Conservation (phyloP, 92 coral and sea anemone genomes). For the Porites evermanni region DNA sequence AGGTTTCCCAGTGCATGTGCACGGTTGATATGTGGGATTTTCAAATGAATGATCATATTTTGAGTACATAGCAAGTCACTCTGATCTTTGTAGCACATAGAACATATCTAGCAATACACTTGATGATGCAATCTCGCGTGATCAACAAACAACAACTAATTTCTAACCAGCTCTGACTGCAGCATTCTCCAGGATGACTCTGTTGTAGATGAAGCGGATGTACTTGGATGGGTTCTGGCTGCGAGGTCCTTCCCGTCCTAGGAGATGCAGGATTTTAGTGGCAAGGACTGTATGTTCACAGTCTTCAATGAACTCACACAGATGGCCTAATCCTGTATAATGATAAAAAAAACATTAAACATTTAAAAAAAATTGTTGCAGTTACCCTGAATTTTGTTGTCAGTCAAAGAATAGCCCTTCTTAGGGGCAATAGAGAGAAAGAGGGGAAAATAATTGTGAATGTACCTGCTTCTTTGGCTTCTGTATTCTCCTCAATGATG, state of each 20-base stretch:
- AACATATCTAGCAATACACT: too few species aligned
- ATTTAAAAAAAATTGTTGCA: neutral
- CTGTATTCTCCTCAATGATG: slow-evolving; percentile 95
- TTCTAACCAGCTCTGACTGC: slow-evolving; percentile 96
- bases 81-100: too few species aligned
- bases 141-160: neutral
- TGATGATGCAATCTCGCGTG: neutral
- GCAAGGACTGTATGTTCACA: slow-evolving; percentile 99
- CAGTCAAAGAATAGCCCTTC: neutral
- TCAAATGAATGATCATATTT: too few species aligned
- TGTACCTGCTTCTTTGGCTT: slow-evolving; percentile 89
- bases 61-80: too few species aligned
- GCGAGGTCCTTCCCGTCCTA: slow-evolving; percentile 99
- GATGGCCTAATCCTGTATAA: slow-evolving; percentile 87
- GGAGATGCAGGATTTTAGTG: slow-evolving; percentile 94
- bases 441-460: too few species aligned
- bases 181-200: slow-evolving; percentile 98
- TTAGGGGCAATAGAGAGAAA: neutral
- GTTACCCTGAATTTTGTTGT: too few species aligned
- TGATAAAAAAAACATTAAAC: neutral
- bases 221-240: slow-evolving; percentile 94
- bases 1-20: too few species aligned
- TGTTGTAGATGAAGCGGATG: slow-evolving; percentile 95
- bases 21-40: too few species aligned
- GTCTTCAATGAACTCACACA: slow-evolving; percentile 99